phyloP scores from a whole-genome alignment of 2,113 vertebrate genomes.

The Corydoras sp. region DNA sequence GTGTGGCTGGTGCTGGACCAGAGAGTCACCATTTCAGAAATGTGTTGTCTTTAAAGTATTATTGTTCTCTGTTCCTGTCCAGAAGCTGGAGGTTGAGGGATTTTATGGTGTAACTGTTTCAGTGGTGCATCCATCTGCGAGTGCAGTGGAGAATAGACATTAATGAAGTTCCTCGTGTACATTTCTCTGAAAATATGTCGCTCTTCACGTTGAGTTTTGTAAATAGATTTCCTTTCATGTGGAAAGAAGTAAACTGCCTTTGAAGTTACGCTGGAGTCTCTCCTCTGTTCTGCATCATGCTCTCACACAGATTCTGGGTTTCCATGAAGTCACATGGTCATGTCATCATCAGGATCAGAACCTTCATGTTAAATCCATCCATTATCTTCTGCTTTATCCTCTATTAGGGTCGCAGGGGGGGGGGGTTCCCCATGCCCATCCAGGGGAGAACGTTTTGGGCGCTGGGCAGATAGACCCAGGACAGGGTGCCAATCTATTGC shows the following conservation, averaged over 20 bases:
- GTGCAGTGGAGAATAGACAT: constrained; percentile 40
- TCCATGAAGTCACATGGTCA: too few species aligned
- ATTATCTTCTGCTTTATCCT: too few species aligned
- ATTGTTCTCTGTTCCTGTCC: constrained; percentile 27
- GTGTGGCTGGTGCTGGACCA: constrained; percentile 18
- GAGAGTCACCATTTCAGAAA: constrained; percentile 22
- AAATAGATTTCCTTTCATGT: constrained; percentile 36
- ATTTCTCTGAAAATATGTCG: constrained; percentile 30
- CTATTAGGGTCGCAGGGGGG: too few species aligned
- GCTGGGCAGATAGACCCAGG: too few species aligned
- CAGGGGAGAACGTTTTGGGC: too few species aligned
- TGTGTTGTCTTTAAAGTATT: constrained; percentile 43
- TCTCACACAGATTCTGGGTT: too few species aligned
- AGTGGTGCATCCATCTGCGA: constrained; percentile 36
- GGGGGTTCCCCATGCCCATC: too few species aligned
- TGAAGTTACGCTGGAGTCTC: constrained; percentile 22
- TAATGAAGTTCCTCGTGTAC: constrained; percentile 25
- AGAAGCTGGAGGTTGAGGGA: constrained; percentile 26
- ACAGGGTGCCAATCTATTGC: too few species aligned
- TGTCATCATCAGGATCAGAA: too few species aligned
- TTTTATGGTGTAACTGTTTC: constrained; percentile 43
- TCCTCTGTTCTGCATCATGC: background rate
- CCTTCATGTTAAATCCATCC: too few species aligned
- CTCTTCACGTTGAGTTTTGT: constrained; percentile 21
- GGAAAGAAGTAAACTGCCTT: constrained; percentile 39